Percentiles rank a stretch among this genome's conserved stretches.
These are phyloP conservation scores for Alcedo quadribrachys DNA, from an alignment of 2,797 vertebrate genomes.

Conservation along the genomic window DNA sequence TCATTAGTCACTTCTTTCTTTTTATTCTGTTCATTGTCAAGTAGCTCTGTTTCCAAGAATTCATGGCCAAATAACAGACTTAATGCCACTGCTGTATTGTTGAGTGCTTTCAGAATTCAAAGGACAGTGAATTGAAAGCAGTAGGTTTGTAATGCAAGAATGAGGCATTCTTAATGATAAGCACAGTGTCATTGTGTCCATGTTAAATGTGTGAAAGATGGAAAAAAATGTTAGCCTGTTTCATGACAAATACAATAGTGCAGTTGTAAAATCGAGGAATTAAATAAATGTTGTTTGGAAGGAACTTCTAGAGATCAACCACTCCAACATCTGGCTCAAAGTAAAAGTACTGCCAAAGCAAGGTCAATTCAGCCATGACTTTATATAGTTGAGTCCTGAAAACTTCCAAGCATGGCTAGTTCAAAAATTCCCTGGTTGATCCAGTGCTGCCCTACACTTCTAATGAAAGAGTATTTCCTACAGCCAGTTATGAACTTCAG, in stretches of 20 bases:
- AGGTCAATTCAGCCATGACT: not conserved
- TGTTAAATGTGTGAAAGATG: not conserved
- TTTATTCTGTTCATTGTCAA: slow-evolving; percentile 7
- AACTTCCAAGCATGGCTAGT: not conserved
- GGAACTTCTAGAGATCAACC: not conserved
- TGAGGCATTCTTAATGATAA: not conserved
- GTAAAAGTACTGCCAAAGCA: not conserved
- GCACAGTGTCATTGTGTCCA: not conserved
- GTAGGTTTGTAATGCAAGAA: not conserved
- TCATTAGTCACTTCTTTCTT: not conserved
- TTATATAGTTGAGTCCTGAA: not conserved
- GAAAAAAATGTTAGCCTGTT: not conserved
- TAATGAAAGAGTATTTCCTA: not conserved
- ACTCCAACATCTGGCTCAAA: not conserved
- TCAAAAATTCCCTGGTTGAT: not conserved
- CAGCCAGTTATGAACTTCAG: not conserved
- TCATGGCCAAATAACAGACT: slow-evolving; percentile 18
- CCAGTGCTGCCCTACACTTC: not conserved
- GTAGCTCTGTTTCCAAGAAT: slow-evolving; percentile 39
- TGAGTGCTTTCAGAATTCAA: slow-evolving; percentile 44
- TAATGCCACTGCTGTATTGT: slow-evolving; percentile 16
- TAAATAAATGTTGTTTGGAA: not conserved
- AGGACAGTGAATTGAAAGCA: slow-evolving; percentile 30
- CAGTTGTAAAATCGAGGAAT: not conserved
- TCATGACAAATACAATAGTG: not conserved